Percentiles rank a stretch among this genome's conserved stretches.
These are phyloP conservation scores for Ladona fulva DNA, from an alignment of 1,140 invertebrate species.

Conservation along the genomic window DNA sequence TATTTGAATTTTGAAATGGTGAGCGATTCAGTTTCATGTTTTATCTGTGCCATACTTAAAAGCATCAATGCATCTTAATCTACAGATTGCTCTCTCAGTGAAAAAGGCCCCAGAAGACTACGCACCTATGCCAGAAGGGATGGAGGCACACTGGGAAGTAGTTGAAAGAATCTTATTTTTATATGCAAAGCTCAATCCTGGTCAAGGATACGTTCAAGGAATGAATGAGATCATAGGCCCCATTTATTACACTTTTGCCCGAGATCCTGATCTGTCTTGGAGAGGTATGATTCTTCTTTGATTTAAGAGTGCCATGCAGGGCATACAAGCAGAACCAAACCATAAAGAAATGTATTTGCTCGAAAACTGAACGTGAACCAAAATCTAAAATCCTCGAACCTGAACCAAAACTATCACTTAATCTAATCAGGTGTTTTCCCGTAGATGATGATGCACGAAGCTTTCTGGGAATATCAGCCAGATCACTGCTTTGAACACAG, in stretches of 20 bases:
- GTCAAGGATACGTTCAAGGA: slow-evolving; percentile 95
- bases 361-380: too few species aligned
- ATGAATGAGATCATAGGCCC: slow-evolving; percentile 99
- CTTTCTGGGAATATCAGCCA: too few species aligned
- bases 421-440: too few species aligned
- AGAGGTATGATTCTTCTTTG: slow-evolving; percentile 47
- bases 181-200: slow-evolving; percentile 96
- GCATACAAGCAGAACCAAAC: too few species aligned
- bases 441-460: too few species aligned
- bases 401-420: too few species aligned
- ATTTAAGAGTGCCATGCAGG: too few species aligned
- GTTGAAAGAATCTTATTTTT: slow-evolving; percentile 94
- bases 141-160: slow-evolving; percentile 93
- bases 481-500: too few species aligned
- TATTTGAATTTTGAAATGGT: slow-evolving; percentile 5
- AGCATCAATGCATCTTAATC: slow-evolving; percentile 19
- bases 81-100: slow-evolving; percentile 48
- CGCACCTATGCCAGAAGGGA: slow-evolving; percentile 66
- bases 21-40: neutral
- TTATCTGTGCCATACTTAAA: neutral
- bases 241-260: slow-evolving; percentile 95
- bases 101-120: slow-evolving; percentile 69
- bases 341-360: too few species aligned
- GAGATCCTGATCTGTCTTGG: slow-evolving; percentile 71
- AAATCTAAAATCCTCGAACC: too few species aligned